Base-by-base conservation (phyloP, 2,888 invertebrate genomes). In the Agrotis segetum region DNA sequence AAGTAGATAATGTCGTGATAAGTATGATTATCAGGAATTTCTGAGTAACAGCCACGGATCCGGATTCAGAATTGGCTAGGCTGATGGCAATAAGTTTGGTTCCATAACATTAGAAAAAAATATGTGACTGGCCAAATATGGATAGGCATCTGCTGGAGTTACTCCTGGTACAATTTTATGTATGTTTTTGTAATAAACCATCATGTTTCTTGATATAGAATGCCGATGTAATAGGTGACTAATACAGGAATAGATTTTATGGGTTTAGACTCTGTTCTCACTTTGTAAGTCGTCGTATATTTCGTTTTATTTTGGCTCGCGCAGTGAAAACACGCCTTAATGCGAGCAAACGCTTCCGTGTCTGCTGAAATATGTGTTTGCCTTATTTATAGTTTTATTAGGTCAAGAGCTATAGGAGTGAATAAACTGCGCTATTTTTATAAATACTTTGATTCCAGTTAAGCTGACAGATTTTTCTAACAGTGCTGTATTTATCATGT, bases 321-420 rank as follows among this genome's bases (percentile, higher is more conserved):
- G 29, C 47, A 65, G 61, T 68, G 52, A 56, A 77, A 77, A 50
- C 68, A 34, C 55, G 21, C 63, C 52, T 70, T 67, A 69, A 71
- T 53, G 29, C 56, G 19, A 62, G 53, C 70, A 60, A 19, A 62
- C 46, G 58, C 79, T 83, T 79, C 84, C 79, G 79, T 66, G 67
- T 65, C 56, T 59, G 59, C 19, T 67, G 53, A 67, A 74, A 67
- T 82, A 80, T 68, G 74, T 74, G 74, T 68, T 65, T 62, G 40
- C 47, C 68, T 67, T 84, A 82, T 75, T 67, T 73, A 61, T 75
- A 75, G 67, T 2, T 78, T 81, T 73, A 84, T 69, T 83, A 65
- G 79, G 72, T 75, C 79, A 78, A 84, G 75, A 71, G 46, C 71
- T 67, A 47, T 53, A 34, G 16, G n/a, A 71, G 64, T 67, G 65